These are phyloP conservation scores for Acropora yongei DNA, from an alignment of 64 coral and sea anemone genomes.

Conservation along the genomic window DNA sequence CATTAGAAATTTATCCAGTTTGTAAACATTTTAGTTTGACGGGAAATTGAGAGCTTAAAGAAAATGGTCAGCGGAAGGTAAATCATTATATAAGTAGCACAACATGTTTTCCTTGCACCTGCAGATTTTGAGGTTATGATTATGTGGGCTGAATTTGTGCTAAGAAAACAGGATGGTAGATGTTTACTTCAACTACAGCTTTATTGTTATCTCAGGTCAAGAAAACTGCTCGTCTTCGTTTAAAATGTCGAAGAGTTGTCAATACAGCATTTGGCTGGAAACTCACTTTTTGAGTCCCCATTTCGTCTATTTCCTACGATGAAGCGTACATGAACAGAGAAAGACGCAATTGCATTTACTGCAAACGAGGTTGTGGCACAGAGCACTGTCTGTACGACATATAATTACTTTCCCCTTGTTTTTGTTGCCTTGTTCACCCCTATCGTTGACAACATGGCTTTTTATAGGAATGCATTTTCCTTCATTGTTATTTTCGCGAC, in stretches of 20 bases:
- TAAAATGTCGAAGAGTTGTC: too few relatives aligned
- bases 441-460: neutral
- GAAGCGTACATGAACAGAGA: too few relatives aligned
- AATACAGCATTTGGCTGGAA: slow-evolving; percentile 11
- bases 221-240: neutral
- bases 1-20: too few relatives aligned
- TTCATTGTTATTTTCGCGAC: slow-evolving; percentile 32
- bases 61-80: neutral
- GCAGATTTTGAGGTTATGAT: too few relatives aligned
- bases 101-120: neutral
- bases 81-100: neutral
- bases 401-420: too few relatives aligned
- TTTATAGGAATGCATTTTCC: neutral
- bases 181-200: neutral
- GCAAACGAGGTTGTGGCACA: too few relatives aligned
- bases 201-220: neutral
- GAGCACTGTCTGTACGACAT: too few relatives aligned
- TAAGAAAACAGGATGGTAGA: neutral
- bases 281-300: neutral
- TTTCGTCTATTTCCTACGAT: neutral
- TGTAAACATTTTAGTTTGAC: neutral
- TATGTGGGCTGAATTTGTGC: slow-evolving; percentile 3
- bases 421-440: too few relatives aligned
- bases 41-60: neutral
- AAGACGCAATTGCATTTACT: too few relatives aligned